Evolutionary conservation across 2,888 invertebrate species (phyloP).

Genomic region (Podabrus alpinus): DNA sequence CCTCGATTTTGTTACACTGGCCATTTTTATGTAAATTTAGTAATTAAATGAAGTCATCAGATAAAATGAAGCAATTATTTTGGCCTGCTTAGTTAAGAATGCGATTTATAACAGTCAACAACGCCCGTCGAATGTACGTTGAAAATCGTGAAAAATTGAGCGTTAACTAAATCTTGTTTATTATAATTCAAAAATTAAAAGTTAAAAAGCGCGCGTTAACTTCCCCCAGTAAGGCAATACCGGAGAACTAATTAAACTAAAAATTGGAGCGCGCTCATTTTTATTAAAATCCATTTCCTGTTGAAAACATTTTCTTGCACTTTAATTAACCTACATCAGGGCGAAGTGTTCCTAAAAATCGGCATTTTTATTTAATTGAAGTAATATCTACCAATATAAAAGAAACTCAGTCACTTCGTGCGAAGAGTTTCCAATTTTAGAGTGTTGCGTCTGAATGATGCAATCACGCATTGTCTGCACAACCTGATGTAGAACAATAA

Average conservation of each 20-base stretch:
- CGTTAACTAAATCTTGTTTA: neutral
- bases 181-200: neutral
- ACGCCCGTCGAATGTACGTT: neutral
- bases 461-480: constrained; percentile 8
- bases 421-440: neutral
- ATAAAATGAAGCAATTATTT: neutral
- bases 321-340: neutral
- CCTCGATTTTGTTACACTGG: neutral
- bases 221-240: neutral
- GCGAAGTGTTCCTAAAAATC: neutral
- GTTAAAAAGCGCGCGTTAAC: neutral
- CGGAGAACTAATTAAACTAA: neutral
- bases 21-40: neutral
- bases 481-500: constrained; percentile 6
- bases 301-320: neutral
- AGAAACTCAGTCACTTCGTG: constrained; percentile 3
- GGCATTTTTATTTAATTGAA: neutral
- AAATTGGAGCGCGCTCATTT: neutral
- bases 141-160: neutral
- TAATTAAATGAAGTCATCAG: neutral
- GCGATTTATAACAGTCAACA: neutral
- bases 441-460: constrained; percentile 6
- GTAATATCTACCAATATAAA: neutral
- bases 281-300: neutral
- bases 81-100: neutral